Conservation (phyloP, 37 sponge, comb jelly and placozoan genomes). For the Oscarella lobularis region DNA sequence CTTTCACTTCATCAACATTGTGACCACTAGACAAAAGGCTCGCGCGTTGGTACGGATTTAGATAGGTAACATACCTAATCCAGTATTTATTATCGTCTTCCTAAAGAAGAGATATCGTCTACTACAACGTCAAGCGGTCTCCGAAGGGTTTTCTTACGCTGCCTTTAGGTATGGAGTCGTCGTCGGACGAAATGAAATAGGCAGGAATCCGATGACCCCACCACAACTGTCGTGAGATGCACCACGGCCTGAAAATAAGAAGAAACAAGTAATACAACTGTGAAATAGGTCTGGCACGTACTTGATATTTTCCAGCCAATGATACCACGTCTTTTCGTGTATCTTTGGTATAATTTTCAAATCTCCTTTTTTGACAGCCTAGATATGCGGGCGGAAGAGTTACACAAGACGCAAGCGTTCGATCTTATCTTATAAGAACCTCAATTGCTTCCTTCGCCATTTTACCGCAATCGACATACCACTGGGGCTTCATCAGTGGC, state of each 20-base stretch:
- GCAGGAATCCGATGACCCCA: constrained; percentile 99
- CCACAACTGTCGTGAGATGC: constrained; percentile 98
- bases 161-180: constrained; percentile 32
- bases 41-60: neutral
- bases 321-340: constrained; percentile 86
- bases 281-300: neutral
- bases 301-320: constrained; percentile 70
- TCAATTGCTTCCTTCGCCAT: constrained; percentile 71
- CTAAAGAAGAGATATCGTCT: no score
- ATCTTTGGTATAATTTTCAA: constrained; percentile 68
- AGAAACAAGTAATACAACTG: neutral
- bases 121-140: neutral
- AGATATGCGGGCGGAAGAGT: neutral
- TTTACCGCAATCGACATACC: constrained; percentile 75
- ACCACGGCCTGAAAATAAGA: constrained; percentile 82
- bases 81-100: constrained; percentile 41
- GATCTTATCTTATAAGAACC: constrained; percentile 12
- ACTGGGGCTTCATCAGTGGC: constrained; percentile 96
- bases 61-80: constrained; percentile 32
- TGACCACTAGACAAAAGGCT: constrained; percentile 40
- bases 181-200: constrained; percentile 63
- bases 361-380: constrained; percentile 76
- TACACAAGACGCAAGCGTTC: neutral
- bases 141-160: constrained; percentile 32
- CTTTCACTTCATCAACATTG: constrained; percentile 68